Evolutionary conservation across 1,140 invertebrate species (phyloP).

Genomic region (Araneus ventricosus): DNA sequence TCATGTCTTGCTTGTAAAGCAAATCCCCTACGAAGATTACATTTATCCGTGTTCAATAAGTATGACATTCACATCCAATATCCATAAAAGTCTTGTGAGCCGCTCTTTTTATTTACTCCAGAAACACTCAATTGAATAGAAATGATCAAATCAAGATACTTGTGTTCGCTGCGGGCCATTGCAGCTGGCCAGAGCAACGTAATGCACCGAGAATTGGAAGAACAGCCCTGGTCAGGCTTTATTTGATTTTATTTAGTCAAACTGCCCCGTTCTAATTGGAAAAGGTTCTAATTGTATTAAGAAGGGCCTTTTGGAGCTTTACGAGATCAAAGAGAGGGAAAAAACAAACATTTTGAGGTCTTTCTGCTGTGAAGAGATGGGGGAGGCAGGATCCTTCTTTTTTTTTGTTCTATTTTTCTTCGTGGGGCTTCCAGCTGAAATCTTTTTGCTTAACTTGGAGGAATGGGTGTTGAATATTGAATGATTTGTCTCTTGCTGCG

Average conservation of each 20-base stretch:
- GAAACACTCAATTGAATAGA: constrained; percentile 50
- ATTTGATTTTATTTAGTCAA: constrained; percentile 69
- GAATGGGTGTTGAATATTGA: constrained; percentile 50
- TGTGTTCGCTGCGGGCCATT: neutral
- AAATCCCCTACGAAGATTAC: no score
- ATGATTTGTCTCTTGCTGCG: constrained; percentile 26
- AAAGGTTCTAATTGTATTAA: constrained; percentile 67
- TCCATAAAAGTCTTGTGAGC: neutral
- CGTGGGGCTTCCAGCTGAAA: neutral
- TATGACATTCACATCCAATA: neutral
- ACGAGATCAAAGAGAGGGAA: constrained; percentile 51
- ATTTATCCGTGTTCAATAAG: neutral
- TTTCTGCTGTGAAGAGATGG: no score
- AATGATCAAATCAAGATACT: constrained; percentile 62
- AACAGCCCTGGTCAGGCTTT: constrained; percentile 17
- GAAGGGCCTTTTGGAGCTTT: constrained; percentile 47
- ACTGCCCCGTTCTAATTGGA: constrained; percentile 65
- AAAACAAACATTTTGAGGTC: neutral
- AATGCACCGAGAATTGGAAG: constrained; percentile 57
- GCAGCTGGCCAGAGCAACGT: neutral
- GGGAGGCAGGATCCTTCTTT: neutral
- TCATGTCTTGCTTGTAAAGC: no score
- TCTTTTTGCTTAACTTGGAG: constrained; percentile 47
- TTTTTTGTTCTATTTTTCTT: neutral
- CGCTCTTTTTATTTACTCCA: neutral